Conservation (phyloP, 2,113 vertebrate species). For the Thermophis baileyi region DNA sequence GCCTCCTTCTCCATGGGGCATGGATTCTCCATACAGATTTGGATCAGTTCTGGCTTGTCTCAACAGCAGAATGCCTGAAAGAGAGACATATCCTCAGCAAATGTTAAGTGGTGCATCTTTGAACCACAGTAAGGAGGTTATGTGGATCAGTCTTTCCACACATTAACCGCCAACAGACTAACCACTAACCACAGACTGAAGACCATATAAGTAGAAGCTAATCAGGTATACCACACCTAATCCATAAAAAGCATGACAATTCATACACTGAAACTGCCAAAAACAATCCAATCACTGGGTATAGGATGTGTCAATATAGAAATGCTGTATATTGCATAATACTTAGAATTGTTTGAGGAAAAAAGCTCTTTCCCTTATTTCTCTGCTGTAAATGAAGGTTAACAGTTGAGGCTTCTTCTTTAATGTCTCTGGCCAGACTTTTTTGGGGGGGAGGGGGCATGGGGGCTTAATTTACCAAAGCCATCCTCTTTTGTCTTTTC, state of each 20-base stretch:
- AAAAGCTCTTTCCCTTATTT: not conserved
- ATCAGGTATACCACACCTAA: not conserved
- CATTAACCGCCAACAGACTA: not conserved
- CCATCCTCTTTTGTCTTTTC: not conserved
- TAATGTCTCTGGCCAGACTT: not conserved
- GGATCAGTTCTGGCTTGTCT: not conserved
- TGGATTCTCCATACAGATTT: not conserved
- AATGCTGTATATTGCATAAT: not conserved
- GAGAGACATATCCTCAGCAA: not conserved
- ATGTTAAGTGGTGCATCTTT: not conserved
- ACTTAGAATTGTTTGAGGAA: not conserved
- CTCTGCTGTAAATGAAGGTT: not conserved
- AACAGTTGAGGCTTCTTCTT: not conserved
- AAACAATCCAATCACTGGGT: not conserved
- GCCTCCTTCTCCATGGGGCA: not conserved
- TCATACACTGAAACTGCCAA: not conserved
- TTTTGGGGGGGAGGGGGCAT: not conserved
- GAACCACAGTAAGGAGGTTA: not conserved
- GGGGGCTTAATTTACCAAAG: not conserved
- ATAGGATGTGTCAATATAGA: not conserved
- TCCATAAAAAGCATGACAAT: not conserved
- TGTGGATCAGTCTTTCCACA: not conserved
- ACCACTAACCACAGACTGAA: not conserved
- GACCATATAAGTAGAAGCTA: not conserved
- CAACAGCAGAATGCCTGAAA: not conserved